phyloP scores from a whole-genome alignment of 1,140 invertebrate genomes.

The Formica exsecta region DNA sequence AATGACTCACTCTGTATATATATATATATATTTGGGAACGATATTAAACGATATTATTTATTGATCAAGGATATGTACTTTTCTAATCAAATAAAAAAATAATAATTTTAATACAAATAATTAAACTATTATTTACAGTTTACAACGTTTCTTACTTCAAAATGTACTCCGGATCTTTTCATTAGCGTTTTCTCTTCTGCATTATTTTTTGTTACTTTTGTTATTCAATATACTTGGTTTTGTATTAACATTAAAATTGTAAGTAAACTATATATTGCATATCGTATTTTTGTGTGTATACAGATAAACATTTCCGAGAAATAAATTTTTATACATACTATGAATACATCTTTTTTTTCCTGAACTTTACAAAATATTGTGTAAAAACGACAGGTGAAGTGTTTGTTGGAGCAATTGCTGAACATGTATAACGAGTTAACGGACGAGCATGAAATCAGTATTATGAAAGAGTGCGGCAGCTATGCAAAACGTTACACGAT shows the following conservation, averaged over 20 bases:
- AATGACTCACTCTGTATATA: too few species aligned
- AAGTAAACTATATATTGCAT: neutral
- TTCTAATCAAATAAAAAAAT: neutral
- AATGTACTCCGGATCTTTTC: neutral
- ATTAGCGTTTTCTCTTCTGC: neutral
- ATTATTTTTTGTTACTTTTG: neutral
- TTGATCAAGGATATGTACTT: neutral
- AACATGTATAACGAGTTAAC: neutral
- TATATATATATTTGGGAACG: too few species aligned
- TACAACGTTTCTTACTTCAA: neutral
- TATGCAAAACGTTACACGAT: neutral
- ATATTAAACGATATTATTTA: too few species aligned
- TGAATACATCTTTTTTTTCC: neutral
- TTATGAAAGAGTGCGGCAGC: neutral
- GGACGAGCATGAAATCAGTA: constrained; percentile 3
- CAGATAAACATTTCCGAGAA: neutral
- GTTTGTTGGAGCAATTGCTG: neutral
- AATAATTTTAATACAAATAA: neutral
- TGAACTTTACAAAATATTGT: neutral
- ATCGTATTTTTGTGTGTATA: neutral
- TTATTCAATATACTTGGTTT: neutral
- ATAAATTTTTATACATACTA: neutral
- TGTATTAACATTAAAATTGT: neutral
- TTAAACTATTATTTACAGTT: neutral
- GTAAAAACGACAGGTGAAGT: constrained; percentile 3